Base-by-base conservation (phyloP, 2,888 invertebrate species). In the Cryptophagus acutangulus region DNA sequence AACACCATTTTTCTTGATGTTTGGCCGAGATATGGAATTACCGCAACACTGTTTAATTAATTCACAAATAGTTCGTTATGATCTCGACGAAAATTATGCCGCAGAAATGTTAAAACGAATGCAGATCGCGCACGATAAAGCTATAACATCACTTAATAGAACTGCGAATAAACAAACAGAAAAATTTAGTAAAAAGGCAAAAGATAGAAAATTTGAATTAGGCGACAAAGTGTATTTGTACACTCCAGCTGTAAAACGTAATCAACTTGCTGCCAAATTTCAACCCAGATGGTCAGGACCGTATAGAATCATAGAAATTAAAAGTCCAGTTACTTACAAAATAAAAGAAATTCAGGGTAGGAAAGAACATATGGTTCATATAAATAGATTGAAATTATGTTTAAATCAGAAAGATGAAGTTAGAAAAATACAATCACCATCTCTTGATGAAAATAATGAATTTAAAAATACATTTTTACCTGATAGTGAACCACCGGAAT, bases 1-100 rank as follows among this genome's bases (percentile, higher is more conserved):
- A 12, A 43, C 48, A 0, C 52, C 55, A 2, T 52, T 39, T 16
- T 56, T 54, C 26, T 33, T 56, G 18, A 16, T 56, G 24, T 45
- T 48, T 36, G 54, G 54, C 1, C n/a, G 52, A 31, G 51, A 54
- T 26, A 51, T 51, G 43, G 43, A 39, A 17, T 31, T 54, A 8
- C 54, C 57, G 6, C 39, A 38, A 17, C 47, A 55, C 10, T 46
- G 48, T 8, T 33, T 50, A 1, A 39, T 49, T 16, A 37, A 44
- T 14, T 44, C 50, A 13, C 16, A 17, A 2, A 20, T 41, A 17
- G 37, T 43, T 1, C 8, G 31, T 28, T 20, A 25, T 20, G 31
- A 26, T 52, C 39, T 30, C 45, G 36, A 33, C 15, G 38, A 36
- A 0, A 48, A 49, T 41, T 49, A 49, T 36, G 41, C 31, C 2